Base-by-base conservation (phyloP, 2,888 invertebrate species). In the Apotomis turbidana region DNA sequence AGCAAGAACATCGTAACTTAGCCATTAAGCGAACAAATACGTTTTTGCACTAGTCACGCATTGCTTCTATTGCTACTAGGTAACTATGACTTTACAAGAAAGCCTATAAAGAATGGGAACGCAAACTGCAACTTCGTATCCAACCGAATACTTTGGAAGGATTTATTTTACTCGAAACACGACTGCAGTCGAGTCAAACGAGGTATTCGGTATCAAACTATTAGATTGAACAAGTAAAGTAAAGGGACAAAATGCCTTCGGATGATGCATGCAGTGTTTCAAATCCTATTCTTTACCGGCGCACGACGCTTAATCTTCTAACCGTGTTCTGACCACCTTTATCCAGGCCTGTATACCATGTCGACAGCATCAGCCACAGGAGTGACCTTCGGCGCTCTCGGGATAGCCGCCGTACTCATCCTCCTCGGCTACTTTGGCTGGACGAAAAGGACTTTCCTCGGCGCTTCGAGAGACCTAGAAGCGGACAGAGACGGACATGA, bases 311-410 rank as follows among this genome's bases (percentile, higher is more conserved):
- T 49, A 10, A 49, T 15, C 0, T 44, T 46, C 13, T 10, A 60
- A 60, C 38, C 8, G 52, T 44, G 1, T 54, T 59, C 27, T 60
- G 10, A 73, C 15, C 51, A 12, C n/a, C n/a, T 78, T 77, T 74
- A 76, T 78, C 66, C 83, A 93, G 93, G 91, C 58, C 74, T 89
- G 63, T 88, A 90, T 80, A 83, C 86, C 75, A 87, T 92, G 87
- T 89, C 93, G 27, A 88, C 87, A 78, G 91, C 90, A n/a, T 90
- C 93, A 12, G 85, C 85, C 0, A 87, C 88, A 0, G 90, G 90
- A 5, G 86, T 93, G 62, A 85, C 86, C 2, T 82, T 91, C 36
- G 92, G 89, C 4, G 83, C 79, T 0, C 81, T 91, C 6, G 80
- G 83, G 2, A 81, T 89, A 2, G 78, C 81, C 0, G 76, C 78